These are phyloP conservation scores for Apodemia mormo DNA, from an alignment of 2,888 invertebrate genomes.

Conservation along the genomic window DNA sequence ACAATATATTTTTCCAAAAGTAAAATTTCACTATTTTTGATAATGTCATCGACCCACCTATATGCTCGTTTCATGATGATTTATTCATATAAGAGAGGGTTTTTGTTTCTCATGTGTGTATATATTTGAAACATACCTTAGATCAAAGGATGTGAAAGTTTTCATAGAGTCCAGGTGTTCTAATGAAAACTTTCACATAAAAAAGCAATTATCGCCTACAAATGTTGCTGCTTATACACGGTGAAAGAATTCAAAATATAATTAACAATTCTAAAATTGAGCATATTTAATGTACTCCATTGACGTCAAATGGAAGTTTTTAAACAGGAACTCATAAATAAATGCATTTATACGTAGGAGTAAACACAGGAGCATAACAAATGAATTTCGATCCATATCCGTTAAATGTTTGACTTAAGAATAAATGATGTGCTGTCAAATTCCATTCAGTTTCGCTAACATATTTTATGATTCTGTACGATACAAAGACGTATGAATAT, in stretches of 20 bases:
- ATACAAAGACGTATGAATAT: too few species aligned
- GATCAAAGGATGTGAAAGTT: too few species aligned
- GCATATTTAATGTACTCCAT: neutral
- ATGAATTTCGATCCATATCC: constrained; percentile 6
- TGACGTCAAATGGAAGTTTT: neutral
- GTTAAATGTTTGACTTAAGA: constrained; percentile 1
- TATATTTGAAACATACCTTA: too few species aligned
- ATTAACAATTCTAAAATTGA: neutral
- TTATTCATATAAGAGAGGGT: too few species aligned
- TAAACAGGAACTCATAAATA: constrained; percentile 18
- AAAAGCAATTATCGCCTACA: neutral
- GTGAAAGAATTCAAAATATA: neutral
- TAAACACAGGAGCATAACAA: constrained; percentile 2
- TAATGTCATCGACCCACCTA: too few species aligned
- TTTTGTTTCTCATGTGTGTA: too few species aligned
- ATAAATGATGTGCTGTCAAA: constrained; percentile 5
- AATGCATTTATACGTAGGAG: neutral
- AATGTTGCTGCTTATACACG: too few species aligned
- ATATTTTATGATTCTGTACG: neutral
- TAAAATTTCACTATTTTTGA: too few species aligned
- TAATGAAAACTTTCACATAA: neutral
- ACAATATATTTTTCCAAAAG: too few species aligned
- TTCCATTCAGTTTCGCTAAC: neutral
- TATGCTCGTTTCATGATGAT: too few species aligned
- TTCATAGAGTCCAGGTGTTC: too few species aligned